These are phyloP conservation scores for Drosophila sordidula DNA, from an alignment of 2,888 invertebrate species.

Conservation along the genomic window DNA sequence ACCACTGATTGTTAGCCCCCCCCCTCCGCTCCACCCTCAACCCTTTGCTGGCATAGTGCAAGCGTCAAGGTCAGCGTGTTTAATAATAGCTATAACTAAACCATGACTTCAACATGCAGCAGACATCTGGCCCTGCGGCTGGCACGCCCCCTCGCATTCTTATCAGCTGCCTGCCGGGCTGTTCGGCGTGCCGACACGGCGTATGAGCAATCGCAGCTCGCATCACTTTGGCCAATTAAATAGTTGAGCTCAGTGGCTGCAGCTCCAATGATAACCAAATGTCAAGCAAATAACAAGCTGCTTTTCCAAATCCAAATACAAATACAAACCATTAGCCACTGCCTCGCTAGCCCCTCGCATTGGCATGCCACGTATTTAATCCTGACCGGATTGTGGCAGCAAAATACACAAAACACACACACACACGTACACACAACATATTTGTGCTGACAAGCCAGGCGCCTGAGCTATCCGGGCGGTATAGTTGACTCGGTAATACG, in stretches of 20 bases:
- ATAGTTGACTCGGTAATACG: not conserved
- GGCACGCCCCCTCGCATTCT: not conserved
- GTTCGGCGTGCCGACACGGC: not conserved
- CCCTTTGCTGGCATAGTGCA: conserved; percentile 5
- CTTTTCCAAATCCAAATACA: conserved; percentile 1
- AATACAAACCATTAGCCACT: not conserved
- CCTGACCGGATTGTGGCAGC: conserved; percentile 21
- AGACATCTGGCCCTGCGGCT: not conserved
- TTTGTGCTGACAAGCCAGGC: conserved; percentile 5
- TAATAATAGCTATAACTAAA: conserved; percentile 42
- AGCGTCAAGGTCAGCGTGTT: conserved; percentile 36
- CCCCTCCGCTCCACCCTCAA: not conserved
- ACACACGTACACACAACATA: not conserved
- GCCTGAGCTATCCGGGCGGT: not conserved
- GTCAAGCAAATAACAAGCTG: conserved; percentile 26
- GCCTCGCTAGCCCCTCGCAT: not conserved
- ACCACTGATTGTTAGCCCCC: not conserved
- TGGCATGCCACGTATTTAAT: conserved; percentile 36
- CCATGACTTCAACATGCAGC: conserved; percentile 26
- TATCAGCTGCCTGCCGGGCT: not conserved
- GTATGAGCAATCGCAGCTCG: conserved; percentile 34
- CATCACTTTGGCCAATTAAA: conserved; percentile 16
- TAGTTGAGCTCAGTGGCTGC: conserved; percentile 17
- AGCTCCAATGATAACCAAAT: conserved; percentile 20
- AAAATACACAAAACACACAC: not conserved